These are phyloP conservation scores for Agriotes lineatus DNA, from an alignment of 2,888 invertebrate species.

Conservation along the genomic window DNA sequence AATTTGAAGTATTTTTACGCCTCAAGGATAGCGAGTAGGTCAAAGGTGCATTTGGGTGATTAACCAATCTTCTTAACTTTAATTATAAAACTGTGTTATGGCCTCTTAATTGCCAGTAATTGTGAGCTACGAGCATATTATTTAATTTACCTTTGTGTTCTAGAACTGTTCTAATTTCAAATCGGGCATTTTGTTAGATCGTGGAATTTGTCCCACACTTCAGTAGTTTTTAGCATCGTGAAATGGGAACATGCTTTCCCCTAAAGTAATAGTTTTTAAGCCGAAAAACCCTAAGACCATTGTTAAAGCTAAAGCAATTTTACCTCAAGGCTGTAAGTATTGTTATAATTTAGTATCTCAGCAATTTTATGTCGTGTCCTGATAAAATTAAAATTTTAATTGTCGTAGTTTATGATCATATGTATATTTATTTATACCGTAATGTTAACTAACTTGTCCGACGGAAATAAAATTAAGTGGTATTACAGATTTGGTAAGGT, in stretches of 20 bases:
- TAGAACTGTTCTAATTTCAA: constrained; percentile 14
- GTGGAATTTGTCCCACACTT: background rate
- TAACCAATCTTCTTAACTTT: background rate
- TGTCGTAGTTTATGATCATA: no score
- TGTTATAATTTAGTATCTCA: no score
- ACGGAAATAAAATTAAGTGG: background rate
- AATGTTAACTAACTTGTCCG: background rate
- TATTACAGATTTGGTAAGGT: background rate
- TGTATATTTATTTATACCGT: no score
- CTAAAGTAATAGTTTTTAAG: constrained; percentile 5
- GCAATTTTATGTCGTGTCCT: no score
- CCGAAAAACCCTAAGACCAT: background rate
- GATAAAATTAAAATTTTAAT: no score
- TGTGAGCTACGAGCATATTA: constrained; percentile 3
- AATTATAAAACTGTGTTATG: constrained; percentile 4
- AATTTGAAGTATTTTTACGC: background rate
- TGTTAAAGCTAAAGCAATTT: background rate
- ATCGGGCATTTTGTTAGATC: background rate
- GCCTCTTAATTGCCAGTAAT: constrained; percentile 5
- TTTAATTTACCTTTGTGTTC: constrained; percentile 12
- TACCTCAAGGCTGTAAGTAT: background rate
- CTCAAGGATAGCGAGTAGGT: background rate
- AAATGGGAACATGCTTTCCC: constrained; percentile 10
- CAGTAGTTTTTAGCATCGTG: background rate
- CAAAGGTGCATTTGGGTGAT: background rate